Evolutionary conservation across 2,113 vertebrate genomes (phyloP).

Genomic region (Globicephala melas): DNA sequence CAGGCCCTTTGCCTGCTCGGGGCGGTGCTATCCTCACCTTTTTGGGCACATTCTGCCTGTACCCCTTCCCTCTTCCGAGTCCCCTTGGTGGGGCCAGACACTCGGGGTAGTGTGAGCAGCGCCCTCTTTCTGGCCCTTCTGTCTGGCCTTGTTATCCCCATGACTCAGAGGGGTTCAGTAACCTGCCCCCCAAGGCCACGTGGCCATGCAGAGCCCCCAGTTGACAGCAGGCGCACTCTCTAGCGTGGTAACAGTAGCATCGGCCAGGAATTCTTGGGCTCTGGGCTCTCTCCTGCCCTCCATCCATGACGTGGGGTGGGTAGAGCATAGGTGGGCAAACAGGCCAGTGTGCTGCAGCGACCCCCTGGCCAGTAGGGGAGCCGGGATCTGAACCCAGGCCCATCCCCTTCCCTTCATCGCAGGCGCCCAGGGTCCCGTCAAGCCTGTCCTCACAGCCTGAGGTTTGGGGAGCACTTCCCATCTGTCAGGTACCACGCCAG

Average conservation of each 20-base stretch:
- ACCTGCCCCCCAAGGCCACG: not conserved
- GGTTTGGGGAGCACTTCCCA: not conserved
- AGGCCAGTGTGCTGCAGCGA: not conserved
- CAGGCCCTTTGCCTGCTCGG: not conserved
- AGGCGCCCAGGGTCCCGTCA: not conserved
- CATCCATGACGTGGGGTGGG: fast-evolving
- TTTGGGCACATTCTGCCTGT: fast-evolving
- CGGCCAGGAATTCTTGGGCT: not conserved
- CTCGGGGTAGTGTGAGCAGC: not conserved
- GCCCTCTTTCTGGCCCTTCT: not conserved
- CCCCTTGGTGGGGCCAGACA: not conserved
- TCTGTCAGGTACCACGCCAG: not conserved
- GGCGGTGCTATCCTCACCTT: not conserved
- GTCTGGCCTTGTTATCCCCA: not conserved
- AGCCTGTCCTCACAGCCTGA: not conserved
- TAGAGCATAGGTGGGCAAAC: not conserved
- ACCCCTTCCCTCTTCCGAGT: not conserved
- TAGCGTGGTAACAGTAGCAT: fast-evolving
- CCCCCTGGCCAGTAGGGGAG: not conserved
- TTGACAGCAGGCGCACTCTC: not conserved
- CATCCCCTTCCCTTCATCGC: not conserved
- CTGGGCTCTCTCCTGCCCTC: not conserved
- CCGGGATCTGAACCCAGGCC: not conserved
- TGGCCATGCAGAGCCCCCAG: not conserved
- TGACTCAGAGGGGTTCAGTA: not conserved